phyloP scores from a whole-genome alignment of 2,797 vertebrate genomes.

The Siniperca obscura region DNA sequence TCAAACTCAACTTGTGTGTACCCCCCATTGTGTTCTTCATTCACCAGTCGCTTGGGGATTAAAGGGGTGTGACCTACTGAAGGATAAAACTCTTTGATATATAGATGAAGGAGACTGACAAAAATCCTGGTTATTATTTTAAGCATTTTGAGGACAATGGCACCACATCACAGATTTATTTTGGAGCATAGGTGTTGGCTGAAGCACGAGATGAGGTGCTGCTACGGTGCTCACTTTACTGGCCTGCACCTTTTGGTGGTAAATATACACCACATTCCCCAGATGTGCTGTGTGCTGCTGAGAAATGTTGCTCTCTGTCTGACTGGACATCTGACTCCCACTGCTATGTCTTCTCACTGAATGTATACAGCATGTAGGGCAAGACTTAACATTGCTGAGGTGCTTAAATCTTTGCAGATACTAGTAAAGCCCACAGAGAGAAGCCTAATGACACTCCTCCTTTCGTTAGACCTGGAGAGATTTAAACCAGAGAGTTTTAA shows the following conservation, averaged over 20 bases:
- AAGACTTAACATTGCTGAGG: conserved; percentile 65
- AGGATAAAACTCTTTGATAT: conserved; percentile 39
- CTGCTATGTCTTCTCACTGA: conserved; percentile 16
- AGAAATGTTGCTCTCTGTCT: conserved; percentile 16
- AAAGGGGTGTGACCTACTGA: conserved; percentile 18
- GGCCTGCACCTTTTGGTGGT: background rate
- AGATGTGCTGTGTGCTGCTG: conserved; percentile 19
- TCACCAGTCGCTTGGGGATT: conserved; percentile 22
- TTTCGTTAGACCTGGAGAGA: conserved; percentile 35
- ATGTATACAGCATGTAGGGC: conserved; percentile 26
- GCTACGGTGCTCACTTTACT: background rate
- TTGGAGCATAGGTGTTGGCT: conserved; percentile 8
- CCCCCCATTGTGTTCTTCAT: conserved; percentile 39
- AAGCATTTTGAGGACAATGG: conserved; percentile 40
- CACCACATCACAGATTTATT: background rate
- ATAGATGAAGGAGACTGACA: conserved; percentile 20
- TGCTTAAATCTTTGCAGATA: conserved; percentile 59
- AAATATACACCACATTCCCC: conserved; percentile 9
- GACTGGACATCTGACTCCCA: conserved; percentile 36
- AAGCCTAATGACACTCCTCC: conserved; percentile 45
- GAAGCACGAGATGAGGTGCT: conserved; percentile 1
- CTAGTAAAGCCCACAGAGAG: conserved; percentile 40
- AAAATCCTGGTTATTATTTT: conserved; percentile 22
- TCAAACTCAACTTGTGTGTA: conserved; percentile 36
- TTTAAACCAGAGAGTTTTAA: conserved; percentile 57